phyloP scores from a whole-genome alignment of 2,888 invertebrate genomes.

The Doris montereyensis region DNA sequence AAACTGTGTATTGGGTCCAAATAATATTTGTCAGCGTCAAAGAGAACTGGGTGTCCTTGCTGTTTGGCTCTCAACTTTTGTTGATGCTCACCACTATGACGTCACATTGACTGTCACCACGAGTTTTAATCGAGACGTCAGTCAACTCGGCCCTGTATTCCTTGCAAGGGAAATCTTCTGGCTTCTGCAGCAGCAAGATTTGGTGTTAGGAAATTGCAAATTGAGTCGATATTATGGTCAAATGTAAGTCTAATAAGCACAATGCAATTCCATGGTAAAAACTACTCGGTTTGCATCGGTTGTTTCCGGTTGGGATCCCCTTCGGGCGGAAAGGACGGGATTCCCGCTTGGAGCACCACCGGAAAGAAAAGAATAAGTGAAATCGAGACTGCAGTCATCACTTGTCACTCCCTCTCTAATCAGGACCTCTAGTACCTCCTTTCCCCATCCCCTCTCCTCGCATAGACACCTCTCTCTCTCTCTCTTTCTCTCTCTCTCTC shows the following conservation, averaged over 20 bases:
- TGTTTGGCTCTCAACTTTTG: constrained; percentile 52
- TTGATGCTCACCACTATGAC: constrained; percentile 65
- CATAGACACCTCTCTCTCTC: background rate
- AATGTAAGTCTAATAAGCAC: no score
- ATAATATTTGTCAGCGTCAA: constrained; percentile 29
- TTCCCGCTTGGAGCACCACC: constrained; percentile 50
- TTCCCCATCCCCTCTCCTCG: background rate
- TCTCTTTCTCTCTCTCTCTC: background rate
- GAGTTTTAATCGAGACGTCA: constrained; percentile 47
- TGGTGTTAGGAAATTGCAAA: no score
- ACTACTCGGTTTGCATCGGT: constrained; percentile 47
- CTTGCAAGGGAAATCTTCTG: no score
- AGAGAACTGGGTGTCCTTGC: constrained; percentile 48
- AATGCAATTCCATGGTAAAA: constrained; percentile 16
- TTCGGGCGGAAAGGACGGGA: constrained; percentile 46
- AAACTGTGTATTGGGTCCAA: background rate
- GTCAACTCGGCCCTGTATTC: no score
- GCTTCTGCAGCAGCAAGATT: no score
- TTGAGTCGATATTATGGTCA: no score
- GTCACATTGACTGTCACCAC: constrained; percentile 53
- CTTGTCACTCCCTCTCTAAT: no score
- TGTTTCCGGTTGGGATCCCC: constrained; percentile 53
- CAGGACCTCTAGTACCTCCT: background rate
- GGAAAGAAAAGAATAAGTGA: background rate
- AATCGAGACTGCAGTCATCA: no score